Evolutionary conservation across 2,888 invertebrate species (phyloP).

Genomic region (Drosophila monieri): DNA sequence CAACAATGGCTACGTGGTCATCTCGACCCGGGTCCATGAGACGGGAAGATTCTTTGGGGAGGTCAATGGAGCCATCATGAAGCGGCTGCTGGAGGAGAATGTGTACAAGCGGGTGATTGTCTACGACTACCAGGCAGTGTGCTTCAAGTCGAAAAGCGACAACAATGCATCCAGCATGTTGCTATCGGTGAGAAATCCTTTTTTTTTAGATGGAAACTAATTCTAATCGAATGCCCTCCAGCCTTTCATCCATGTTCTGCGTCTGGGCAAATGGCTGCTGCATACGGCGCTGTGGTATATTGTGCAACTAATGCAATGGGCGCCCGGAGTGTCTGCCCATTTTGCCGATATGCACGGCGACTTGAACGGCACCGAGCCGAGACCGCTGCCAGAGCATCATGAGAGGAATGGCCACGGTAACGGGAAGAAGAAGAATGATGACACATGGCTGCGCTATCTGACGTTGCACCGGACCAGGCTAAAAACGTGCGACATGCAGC

Average conservation of each 20-base stretch:
- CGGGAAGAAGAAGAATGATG: conserved; percentile 84
- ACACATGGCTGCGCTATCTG: conserved; percentile 86
- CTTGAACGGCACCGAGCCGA: conserved; percentile 80
- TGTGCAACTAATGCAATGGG: conserved; percentile 85
- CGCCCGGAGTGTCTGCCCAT: conserved; percentile 84
- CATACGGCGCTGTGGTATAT: conserved; percentile 86
- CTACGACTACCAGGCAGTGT: conserved; percentile 95
- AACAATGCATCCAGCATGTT: conserved; percentile 87
- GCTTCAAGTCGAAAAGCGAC: conserved; percentile 89
- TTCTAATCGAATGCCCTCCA: conserved; percentile 67
- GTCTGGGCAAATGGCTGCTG: conserved; percentile 86
- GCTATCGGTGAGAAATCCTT: conserved; percentile 86
- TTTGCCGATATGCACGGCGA: conserved; percentile 58
- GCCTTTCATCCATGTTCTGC: conserved; percentile 87
- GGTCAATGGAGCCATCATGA: conserved; percentile 91
- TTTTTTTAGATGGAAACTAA: background rate
- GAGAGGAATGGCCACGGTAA: conserved; percentile 76
- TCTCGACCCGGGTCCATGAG: conserved; percentile 89
- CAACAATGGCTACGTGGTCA: conserved; percentile 94
- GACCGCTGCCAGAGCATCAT: conserved; percentile 85
- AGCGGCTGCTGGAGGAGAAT: conserved; percentile 88
- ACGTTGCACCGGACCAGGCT: conserved; percentile 91
- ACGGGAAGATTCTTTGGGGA: conserved; percentile 95
- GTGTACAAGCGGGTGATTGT: conserved; percentile 90
- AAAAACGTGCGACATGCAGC: conserved; percentile 93